phyloP scores from a whole-genome alignment of 1,140 invertebrate species.

The Copidosoma floridanum region DNA sequence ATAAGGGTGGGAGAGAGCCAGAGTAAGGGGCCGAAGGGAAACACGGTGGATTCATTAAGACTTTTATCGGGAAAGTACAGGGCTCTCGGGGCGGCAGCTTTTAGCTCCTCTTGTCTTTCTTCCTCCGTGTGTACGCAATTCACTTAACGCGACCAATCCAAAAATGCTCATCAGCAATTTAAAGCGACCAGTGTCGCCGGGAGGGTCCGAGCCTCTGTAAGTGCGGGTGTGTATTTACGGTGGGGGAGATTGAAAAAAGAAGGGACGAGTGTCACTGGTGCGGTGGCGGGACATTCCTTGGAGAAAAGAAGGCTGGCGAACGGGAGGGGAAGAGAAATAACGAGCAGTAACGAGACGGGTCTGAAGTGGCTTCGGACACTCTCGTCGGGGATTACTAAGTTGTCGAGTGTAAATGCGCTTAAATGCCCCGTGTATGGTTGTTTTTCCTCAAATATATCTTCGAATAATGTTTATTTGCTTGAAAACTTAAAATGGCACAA shows the following conservation, averaged over 20 bases:
- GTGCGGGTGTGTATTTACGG: slow-evolving; percentile 6
- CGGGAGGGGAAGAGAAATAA: slow-evolving; percentile 1
- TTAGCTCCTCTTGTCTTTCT: too few relatives aligned
- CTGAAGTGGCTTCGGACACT: not conserved
- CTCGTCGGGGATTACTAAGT: too few relatives aligned
- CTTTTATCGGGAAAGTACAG: slow-evolving; percentile 54
- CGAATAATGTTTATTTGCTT: too few relatives aligned
- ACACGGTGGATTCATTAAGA: slow-evolving; percentile 54
- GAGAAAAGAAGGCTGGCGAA: slow-evolving; percentile 18
- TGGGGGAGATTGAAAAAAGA: slow-evolving; percentile 20
- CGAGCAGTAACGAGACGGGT: slow-evolving; percentile 4
- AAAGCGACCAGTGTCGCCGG: slow-evolving; percentile 44
- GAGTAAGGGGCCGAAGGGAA: not conserved
- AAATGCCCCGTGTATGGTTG: slow-evolving; percentile 20
- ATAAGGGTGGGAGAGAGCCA: not conserved
- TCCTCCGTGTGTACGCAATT: slow-evolving; percentile 51
- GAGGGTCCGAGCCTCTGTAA: slow-evolving; percentile 17
- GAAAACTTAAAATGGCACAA: too few relatives aligned
- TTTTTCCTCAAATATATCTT: too few relatives aligned
- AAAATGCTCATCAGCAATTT: slow-evolving; percentile 59
- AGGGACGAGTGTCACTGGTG: slow-evolving; percentile 8
- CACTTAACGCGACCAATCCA: slow-evolving; percentile 56
- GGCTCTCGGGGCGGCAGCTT: slow-evolving; percentile 1
- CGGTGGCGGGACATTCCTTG: too few relatives aligned
- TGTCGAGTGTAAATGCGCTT: not conserved